These are phyloP conservation scores for Mus minutoides DNA, from an alignment of 2,797 vertebrate genomes.

Conservation along the genomic window DNA sequence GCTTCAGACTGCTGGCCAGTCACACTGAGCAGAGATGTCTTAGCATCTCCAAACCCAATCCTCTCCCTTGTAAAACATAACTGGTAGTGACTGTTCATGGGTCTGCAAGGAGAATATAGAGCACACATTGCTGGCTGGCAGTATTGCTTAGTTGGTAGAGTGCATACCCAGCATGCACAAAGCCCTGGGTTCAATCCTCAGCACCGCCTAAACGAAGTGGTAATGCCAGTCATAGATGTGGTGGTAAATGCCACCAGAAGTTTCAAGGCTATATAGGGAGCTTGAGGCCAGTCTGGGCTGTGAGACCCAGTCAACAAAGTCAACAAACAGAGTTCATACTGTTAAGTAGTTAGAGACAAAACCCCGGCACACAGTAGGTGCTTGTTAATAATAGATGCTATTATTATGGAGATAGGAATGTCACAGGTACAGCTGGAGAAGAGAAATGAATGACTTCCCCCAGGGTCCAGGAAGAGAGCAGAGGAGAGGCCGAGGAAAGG, in stretches of 20 bases:
- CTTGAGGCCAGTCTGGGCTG: not conserved
- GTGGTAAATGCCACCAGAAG: too few species aligned
- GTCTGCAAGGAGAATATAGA: not conserved
- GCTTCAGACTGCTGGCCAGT: too few species aligned
- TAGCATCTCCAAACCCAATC: not conserved
- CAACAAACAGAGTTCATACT: not conserved
- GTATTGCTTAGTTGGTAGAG: not conserved
- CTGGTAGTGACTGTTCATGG: not conserved
- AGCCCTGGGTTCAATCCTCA: not conserved
- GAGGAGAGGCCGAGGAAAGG: not conserved
- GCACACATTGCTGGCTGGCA: too few species aligned
- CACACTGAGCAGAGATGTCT: not conserved
- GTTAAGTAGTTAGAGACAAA: not conserved
- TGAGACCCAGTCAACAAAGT: not conserved
- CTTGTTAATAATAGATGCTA: not conserved
- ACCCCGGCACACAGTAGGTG: not conserved
- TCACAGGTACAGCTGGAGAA: not conserved
- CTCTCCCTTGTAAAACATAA: not conserved
- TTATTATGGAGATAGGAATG: not conserved
- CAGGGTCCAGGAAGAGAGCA: not conserved
- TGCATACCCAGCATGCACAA: not conserved
- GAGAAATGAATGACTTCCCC: not conserved
- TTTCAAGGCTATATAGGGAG: not conserved
- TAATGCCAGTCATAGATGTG: not conserved
- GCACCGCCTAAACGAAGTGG: not conserved